These are phyloP conservation scores for Triplophysa rosa DNA, from an alignment of 2,113 vertebrate genomes.

Conservation along the genomic window DNA sequence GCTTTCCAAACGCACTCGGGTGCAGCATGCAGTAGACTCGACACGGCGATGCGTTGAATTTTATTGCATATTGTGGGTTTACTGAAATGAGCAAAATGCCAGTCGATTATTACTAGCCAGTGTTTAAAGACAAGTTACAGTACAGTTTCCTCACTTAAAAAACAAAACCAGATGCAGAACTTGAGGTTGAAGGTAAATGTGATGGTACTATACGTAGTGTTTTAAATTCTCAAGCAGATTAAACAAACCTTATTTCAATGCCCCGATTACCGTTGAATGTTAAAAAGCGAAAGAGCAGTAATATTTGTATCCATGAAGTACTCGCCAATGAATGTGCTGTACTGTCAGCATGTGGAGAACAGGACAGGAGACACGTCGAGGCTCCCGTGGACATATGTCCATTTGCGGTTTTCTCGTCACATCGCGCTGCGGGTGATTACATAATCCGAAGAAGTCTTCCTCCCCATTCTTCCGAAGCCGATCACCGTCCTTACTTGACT, in stretches of 20 bases:
- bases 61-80: too few species aligned
- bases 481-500: background rate
- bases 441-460: constrained; percentile 5
- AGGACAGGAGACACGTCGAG: background rate
- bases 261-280: background rate
- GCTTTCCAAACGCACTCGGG: background rate
- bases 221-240: too few species aligned
- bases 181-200: too few species aligned
- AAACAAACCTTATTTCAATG: background rate
- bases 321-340: constrained; percentile 2
- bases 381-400: background rate
- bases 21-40: too few species aligned
- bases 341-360: background rate
- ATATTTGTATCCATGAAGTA: background rate
- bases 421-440: background rate
- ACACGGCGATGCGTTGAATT: too few species aligned
- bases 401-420: background rate
- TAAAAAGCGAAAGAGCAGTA: background rate
- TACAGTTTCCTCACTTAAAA: too few species aligned
- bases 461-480: background rate
- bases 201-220: too few species aligned
- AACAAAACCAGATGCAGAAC: too few species aligned
- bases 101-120: too few species aligned
- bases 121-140: too few species aligned
- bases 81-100: too few species aligned